Evolutionary conservation across 2,113 vertebrate genomes (phyloP), one percentile per base, ranked within the genome.

Genomic region (Tychaedon coryphoeus): DNA sequence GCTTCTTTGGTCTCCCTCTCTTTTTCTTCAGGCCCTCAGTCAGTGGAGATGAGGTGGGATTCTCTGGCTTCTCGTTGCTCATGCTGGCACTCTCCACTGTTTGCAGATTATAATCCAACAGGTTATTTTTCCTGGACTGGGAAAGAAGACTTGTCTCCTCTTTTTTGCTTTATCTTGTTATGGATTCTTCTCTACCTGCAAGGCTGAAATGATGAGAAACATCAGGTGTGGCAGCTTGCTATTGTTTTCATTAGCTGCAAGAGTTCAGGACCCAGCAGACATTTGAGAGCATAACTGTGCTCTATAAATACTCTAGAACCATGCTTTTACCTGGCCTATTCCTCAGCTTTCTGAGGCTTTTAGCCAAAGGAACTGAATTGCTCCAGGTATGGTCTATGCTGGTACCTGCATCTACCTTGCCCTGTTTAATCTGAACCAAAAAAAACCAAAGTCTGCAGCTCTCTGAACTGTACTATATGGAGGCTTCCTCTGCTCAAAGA

Each of bases 1-100:
- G 95, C 48, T 97, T 97, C 88, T 89, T 96, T 71, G 97, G 97
- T 56, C 97, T 94, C 48, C 97, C 97, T 11, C 95, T 94, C 85
- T 97, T 97, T 82, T 56, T 96, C 91, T 97, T 97, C 66, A 93
- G 40, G n/a, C 74, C 56, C n/a, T 92, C 82, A 0, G 69, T 54
- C 34, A 31, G 23, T 4, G 34, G 1, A 53, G 93, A 7, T 42
- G 84, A 43, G 15, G 25, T 8, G 1, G 90, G 42, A 33, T 53
- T 90, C 38, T 42, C 20, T 29, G 53, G 58, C 19, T 64, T 90
- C 43, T 94, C 45, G 15, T 15, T 92, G 95, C 62, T 97, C 97
- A 97, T 96, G 42, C 6, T 91, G 79, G 25, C 28, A 58, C 77
- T 56, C 53, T 19, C 17, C 50, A 64, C 24, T 19, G 69, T 29